Conservation (phyloP, 2,113 vertebrate species). For the Callipepla californica region DNA sequence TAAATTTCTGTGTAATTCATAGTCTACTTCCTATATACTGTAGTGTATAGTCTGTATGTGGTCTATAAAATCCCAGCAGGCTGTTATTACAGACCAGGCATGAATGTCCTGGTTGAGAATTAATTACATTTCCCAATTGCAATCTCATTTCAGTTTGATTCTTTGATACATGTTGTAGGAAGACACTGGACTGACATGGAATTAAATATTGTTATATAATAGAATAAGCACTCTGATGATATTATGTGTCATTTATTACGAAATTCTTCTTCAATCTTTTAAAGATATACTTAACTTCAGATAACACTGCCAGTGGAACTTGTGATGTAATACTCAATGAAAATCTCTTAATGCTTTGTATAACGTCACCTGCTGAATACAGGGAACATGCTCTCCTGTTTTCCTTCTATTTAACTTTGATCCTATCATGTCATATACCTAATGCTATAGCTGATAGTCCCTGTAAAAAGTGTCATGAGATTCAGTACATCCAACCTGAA, state of each 20-base stretch:
- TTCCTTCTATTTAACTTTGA: constrained; percentile 1
- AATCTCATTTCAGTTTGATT: constrained; percentile 36
- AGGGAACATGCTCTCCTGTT: background rate
- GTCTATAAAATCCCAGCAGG: background rate
- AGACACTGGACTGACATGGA: constrained; percentile 16
- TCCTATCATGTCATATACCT: background rate
- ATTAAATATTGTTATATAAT: constrained; percentile 43
- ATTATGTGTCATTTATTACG: constrained; percentile 49
- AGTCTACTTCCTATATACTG: rapidly evolving
- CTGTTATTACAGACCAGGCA: background rate
- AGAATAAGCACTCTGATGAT: constrained; percentile 45
- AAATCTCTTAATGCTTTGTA: constrained; percentile 3
- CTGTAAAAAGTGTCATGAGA: constrained; percentile 26
- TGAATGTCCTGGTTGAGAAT: background rate
- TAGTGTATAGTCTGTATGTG: background rate
- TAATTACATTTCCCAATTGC: background rate
- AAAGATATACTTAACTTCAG: constrained; percentile 20
- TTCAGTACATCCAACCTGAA: constrained; percentile 9
- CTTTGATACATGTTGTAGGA: constrained; percentile 38
- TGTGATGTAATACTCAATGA: constrained; percentile 1
- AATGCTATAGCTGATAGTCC: background rate
- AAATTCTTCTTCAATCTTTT: constrained; percentile 49
- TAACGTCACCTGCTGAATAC: background rate
- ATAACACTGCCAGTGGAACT: background rate
- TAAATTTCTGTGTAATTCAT: background rate